Percentiles rank a stretch among this genome's conserved stretches.
Conservation (phyloP, 2,888 invertebrate species). For the Archips xylosteana region DNA sequence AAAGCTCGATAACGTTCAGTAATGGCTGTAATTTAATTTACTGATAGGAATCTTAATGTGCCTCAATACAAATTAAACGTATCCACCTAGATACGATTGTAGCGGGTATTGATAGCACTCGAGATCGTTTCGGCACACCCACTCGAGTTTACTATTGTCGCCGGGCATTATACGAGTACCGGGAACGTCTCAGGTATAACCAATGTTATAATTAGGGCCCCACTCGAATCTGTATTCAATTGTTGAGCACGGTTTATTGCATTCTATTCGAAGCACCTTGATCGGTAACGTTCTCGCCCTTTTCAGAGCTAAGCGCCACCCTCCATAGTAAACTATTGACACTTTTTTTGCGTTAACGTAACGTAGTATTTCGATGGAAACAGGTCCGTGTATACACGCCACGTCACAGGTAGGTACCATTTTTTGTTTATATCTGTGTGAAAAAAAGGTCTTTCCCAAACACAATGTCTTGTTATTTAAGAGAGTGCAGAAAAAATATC, state of each 20-base stretch:
- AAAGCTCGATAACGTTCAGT: slow-evolving; percentile 38
- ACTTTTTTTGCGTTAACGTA: slow-evolving; percentile 67
- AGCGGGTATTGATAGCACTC: slow-evolving; percentile 38
- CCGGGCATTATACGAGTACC: slow-evolving; percentile 44
- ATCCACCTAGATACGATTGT: slow-evolving; percentile 40
- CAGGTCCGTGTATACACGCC: slow-evolving; percentile 56
- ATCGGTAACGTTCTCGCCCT: slow-evolving; percentile 50
- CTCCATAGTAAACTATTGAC: slow-evolving; percentile 58
- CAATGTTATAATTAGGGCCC: slow-evolving; percentile 53
- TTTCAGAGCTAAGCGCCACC: slow-evolving; percentile 78
- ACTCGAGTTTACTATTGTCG: slow-evolving; percentile 43
- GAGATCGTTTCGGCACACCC: slow-evolving; percentile 42
- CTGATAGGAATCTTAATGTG: slow-evolving; percentile 41
- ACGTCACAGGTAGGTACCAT: slow-evolving; percentile 74
- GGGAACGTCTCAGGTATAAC: slow-evolving; percentile 56
- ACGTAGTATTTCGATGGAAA: slow-evolving; percentile 70
- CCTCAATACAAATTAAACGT: slow-evolving; percentile 42
- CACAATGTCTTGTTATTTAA: slow-evolving; percentile 48
- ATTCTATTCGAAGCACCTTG: slow-evolving; percentile 55
- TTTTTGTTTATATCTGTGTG: slow-evolving; percentile 49
- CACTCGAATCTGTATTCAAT: slow-evolving; percentile 63
- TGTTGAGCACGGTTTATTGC: slow-evolving; percentile 54
- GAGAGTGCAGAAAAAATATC: slow-evolving; percentile 13
- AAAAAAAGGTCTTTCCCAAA: slow-evolving; percentile 67
- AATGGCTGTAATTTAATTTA: slow-evolving; percentile 38